A percentile compares a stretch with the other conserved stretches of the same genome.
These are phyloP conservation scores for Cetoscarus ocellatus DNA, from an alignment of 2,797 vertebrate species.

Conservation along the genomic window DNA sequence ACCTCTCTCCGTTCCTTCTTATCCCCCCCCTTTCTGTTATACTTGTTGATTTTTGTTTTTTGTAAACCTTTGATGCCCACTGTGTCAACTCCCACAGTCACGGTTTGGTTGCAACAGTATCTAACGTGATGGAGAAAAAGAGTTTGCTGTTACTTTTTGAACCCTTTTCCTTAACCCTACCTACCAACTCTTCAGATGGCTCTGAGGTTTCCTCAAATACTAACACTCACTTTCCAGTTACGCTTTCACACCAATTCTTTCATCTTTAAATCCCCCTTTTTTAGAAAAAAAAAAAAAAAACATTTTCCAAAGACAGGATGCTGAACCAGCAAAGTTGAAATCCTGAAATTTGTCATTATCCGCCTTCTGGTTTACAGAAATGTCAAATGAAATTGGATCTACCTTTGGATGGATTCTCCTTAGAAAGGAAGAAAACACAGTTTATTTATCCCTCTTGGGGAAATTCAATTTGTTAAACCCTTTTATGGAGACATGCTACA, in stretches of 20 bases:
- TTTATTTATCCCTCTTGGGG: no score
- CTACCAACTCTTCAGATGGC: constrained; percentile 43
- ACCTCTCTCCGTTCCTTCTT: constrained; percentile 60
- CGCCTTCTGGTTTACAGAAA: no score
- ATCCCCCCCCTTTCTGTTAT: constrained; percentile 64
- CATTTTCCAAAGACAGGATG: no score
- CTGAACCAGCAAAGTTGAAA: not conserved
- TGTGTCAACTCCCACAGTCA: constrained; percentile 64
- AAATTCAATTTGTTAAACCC: no score
- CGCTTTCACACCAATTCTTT: constrained; percentile 19
- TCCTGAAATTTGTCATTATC: no score
- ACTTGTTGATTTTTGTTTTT: constrained; percentile 54
- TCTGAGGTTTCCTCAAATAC: constrained; percentile 45
- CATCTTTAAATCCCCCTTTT: constrained; percentile 25
- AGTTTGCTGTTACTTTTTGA: constrained; percentile 45
- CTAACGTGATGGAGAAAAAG: constrained; percentile 42
- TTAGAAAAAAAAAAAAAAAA: no score
- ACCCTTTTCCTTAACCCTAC: constrained; percentile 29
- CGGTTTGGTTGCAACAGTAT: constrained; percentile 42
- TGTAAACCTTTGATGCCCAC: constrained; percentile 64
- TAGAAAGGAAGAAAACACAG: no score
- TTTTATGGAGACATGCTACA: no score
- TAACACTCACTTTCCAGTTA: constrained; percentile 48
- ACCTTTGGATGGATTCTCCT: no score
- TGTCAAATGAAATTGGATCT: no score